A percentile compares a stretch with the other conserved stretches of the same genome.
phyloP scores from a whole-genome alignment of 2,888 invertebrate genomes.

The Rotaria magnacalcarata region DNA sequence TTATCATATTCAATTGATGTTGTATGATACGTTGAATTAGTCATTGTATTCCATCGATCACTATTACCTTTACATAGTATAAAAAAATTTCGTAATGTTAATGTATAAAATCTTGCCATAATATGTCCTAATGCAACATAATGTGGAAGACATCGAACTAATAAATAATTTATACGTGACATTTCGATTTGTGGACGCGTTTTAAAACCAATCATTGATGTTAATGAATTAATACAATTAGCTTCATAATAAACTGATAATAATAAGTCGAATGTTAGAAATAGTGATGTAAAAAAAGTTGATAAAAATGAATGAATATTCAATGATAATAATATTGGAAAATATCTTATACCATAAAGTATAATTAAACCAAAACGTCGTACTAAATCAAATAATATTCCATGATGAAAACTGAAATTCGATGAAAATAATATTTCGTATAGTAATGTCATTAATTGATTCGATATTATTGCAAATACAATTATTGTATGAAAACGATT shows the following conservation, averaged over 20 bases:
- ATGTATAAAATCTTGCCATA: conserved; percentile 16
- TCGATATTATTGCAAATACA: background rate
- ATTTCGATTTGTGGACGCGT: background rate
- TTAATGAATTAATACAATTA: background rate
- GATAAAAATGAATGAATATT: conserved; percentile 23
- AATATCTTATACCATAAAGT: conserved; percentile 11
- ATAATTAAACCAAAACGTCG: conserved; percentile 20
- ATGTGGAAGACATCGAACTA: background rate
- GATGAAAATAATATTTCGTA: conserved; percentile 17
- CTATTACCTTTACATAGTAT: conserved; percentile 5
- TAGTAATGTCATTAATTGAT: conserved; percentile 8
- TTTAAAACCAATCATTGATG: background rate
- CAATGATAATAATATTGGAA: conserved; percentile 28
- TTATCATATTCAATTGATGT: conserved; percentile 29
- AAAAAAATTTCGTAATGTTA: conserved; percentile 1
- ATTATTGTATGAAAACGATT: conserved; percentile 23
- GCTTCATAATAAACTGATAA: conserved; percentile 24
- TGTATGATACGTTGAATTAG: background rate
- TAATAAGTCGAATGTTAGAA: conserved; percentile 8
- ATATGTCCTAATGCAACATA: conserved; percentile 2
- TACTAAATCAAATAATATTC: conserved; percentile 22
- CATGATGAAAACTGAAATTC: background rate
- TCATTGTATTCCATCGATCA: background rate
- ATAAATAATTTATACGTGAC: background rate
- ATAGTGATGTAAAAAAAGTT: conserved; percentile 25